Conservation (phyloP, 1,140 invertebrate species). For the Spodoptera litura region DNA sequence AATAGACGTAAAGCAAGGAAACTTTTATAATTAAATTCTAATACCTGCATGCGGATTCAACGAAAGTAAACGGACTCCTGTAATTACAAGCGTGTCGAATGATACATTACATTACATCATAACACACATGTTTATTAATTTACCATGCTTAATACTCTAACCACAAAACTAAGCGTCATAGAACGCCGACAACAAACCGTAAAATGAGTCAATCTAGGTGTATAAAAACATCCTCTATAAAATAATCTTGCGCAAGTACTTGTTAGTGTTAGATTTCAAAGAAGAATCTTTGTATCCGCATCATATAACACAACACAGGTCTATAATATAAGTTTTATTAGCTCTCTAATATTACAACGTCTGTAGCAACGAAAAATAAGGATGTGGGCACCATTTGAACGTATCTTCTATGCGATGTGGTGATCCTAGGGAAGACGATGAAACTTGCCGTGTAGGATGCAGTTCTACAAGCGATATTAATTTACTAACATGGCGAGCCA, state of each 20-base stretch:
- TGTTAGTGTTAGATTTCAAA: too few species aligned
- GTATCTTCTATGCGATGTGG: not conserved
- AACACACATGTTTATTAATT: constrained; percentile 14
- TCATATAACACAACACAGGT: too few species aligned
- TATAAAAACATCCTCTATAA: too few species aligned
- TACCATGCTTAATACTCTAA: not conserved
- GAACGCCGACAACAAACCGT: not conserved
- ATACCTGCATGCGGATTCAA: not conserved
- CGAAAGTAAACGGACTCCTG: constrained; percentile 3
- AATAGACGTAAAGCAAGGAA: not conserved
- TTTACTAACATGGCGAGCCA: constrained; percentile 69
- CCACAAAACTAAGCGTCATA: constrained; percentile 4
- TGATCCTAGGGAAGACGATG: constrained; percentile 30
- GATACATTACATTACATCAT: not conserved
- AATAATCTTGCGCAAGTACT: too few species aligned
- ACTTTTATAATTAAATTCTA: not conserved
- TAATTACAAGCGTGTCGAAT: not conserved
- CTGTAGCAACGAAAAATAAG: too few species aligned
- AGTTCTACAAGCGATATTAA: constrained; percentile 72
- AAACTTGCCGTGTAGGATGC: constrained; percentile 54
- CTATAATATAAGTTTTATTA: too few species aligned
- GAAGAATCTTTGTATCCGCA: too few species aligned
- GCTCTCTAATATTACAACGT: too few species aligned
- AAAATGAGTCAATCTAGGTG: not conserved
- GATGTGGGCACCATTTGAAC: too few species aligned